Conservation (phyloP, 2,888 invertebrate genomes). For the Shargacucullia verbasci region DNA sequence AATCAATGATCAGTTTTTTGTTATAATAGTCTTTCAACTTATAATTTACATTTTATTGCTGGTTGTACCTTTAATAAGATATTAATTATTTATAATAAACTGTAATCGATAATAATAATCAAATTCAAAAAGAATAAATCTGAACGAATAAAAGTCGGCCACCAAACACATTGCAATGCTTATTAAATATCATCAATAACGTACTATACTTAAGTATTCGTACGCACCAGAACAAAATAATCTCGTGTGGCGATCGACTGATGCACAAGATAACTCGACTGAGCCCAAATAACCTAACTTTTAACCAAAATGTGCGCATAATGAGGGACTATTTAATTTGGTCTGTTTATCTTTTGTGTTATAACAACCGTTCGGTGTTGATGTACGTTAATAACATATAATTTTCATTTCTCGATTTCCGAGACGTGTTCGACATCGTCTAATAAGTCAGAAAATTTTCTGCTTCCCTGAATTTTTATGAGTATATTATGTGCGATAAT, state of each 20-base stretch:
- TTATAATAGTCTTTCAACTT: too few species aligned
- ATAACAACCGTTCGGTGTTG: conserved; percentile 85
- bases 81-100: too few species aligned
- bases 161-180: conserved; percentile 57
- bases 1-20: too few species aligned
- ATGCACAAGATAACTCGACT: conserved; percentile 76
- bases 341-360: conserved; percentile 87
- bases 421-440: conserved; percentile 81
- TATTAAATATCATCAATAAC: conserved; percentile 60
- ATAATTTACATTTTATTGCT: too few species aligned
- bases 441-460: conserved; percentile 79
- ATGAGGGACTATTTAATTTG: conserved; percentile 85
- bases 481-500: conserved; percentile 67
- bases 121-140: conserved; percentile 35
- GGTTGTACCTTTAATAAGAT: too few species aligned
- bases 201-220: conserved; percentile 57
- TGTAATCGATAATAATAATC: too few species aligned
- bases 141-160: conserved; percentile 31
- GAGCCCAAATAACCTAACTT: conserved; percentile 80
- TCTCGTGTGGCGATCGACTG: conserved; percentile 76
- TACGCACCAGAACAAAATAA: conserved; percentile 76
- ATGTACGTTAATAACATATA: conserved; percentile 86
- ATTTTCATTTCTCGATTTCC: conserved; percentile 85
- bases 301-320: conserved; percentile 83
- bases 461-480: conserved; percentile 79